phyloP scores from a whole-genome alignment of 2,113 vertebrate genomes.

The Entelurus aequoreus region DNA sequence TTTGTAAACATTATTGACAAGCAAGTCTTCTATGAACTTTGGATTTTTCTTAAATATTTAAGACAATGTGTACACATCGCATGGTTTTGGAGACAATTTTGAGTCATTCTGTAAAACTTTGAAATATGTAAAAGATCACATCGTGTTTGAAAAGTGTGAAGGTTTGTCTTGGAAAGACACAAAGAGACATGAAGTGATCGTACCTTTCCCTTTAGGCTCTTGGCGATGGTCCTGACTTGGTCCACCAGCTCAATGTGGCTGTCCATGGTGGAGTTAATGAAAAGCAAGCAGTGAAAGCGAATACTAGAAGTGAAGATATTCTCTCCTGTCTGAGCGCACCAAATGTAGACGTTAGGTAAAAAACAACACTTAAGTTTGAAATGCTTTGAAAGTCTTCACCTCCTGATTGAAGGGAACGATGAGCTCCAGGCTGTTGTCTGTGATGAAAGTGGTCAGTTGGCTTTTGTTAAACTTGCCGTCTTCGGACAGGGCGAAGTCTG shows the following conservation, averaged over 20 bases:
- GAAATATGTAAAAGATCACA: too few relatives aligned
- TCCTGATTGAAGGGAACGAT: slow-evolving; percentile 78
- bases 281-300: slow-evolving; percentile 81
- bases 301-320: slow-evolving; percentile 80
- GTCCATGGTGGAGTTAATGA: slow-evolving; percentile 76
- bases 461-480: slow-evolving; percentile 63
- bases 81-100: too few relatives aligned
- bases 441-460: slow-evolving; percentile 72
- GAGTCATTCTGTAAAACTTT: too few relatives aligned
- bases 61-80: too few relatives aligned
- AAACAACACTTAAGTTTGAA: background rate
- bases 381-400: slow-evolving; percentile 56
- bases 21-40: too few relatives aligned
- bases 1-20: background rate
- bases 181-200: background rate
- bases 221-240: slow-evolving; percentile 56
- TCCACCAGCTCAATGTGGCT: slow-evolving; percentile 62
- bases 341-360: background rate
- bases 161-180: background rate
- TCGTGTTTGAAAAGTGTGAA: background rate
- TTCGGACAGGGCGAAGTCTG: slow-evolving; percentile 69
- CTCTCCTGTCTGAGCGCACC: slow-evolving; percentile 66
- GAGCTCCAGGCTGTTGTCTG: slow-evolving; percentile 76
- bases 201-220: slow-evolving; percentile 79
- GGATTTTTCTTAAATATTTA: too few relatives aligned